A percentile compares a stretch with the other conserved stretches of the same genome.
Conservation (phyloP, 1,140 invertebrate species). For the Drosophila paulistorum region DNA sequence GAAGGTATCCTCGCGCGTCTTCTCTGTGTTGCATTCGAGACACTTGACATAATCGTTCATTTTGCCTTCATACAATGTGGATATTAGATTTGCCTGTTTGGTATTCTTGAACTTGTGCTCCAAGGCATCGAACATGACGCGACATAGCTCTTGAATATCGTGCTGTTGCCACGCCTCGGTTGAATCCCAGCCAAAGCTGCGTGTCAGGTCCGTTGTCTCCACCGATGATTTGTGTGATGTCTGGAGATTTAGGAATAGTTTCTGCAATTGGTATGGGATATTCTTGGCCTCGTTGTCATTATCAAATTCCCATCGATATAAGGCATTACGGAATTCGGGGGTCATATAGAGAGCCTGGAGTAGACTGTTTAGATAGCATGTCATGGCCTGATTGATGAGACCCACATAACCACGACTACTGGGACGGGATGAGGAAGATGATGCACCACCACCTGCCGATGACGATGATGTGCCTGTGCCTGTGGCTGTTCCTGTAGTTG, state of each 20-base stretch:
- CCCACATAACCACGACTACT: conserved; percentile 89
- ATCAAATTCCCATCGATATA: conserved; percentile 94
- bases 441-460: not conserved
- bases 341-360: conserved; percentile 96
- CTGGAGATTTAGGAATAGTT: conserved; percentile 94
- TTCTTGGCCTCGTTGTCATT: conserved; percentile 88
- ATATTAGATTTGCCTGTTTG: conserved; percentile 92
- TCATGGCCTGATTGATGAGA: conserved; percentile 97
- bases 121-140: conserved; percentile 96
- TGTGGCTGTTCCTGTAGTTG: conserved; percentile 24
- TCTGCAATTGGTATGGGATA: conserved; percentile 95
- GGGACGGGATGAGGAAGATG: not conserved
- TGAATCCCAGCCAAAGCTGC: conserved; percentile 96
- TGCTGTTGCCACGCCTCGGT: conserved; percentile 96
- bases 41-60: conserved; percentile 97
- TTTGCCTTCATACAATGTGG: conserved; percentile 89
- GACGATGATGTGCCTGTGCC: conserved; percentile 27
- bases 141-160: conserved; percentile 95
- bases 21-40: conserved; percentile 93
- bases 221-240: conserved; percentile 90
- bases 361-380: conserved; percentile 96
- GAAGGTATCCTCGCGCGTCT: conserved; percentile 92
- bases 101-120: conserved; percentile 94
- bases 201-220: conserved; percentile 94
- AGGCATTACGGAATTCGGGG: conserved; percentile 96